Base-by-base conservation (phyloP, 2,113 vertebrate genomes). In the Phylloscopus trochilus region DNA sequence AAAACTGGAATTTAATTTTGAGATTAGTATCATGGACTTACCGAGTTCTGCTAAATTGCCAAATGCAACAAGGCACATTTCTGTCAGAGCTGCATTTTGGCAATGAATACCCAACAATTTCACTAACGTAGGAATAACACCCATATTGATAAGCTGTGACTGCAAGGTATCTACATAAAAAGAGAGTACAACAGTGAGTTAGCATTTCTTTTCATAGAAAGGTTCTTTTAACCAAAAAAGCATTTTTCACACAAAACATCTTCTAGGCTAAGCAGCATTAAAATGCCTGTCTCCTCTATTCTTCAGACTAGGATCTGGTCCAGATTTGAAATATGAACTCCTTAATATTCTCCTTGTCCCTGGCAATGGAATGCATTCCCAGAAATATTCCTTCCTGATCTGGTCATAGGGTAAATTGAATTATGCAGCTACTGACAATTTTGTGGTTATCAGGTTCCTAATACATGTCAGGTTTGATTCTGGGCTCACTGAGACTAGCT, bases 61-160 rank as follows among this genome's bases (percentile, higher is more conserved):
- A 92, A 99, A 99, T n/a, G 99, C 99, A 96, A 99, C 98, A 84
- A 99, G 99, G 97, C 99, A 99, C 99, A 99, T 99, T 97, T 99
- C 99, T 91, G 99, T 99, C 96, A 99, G 98, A 92, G 99, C 98
- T 35, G 98, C 97, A 97, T 99, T 99, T 90, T 99, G 98, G 86
- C 98, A 99, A 80, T 99, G 99, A 97, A 99, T 97, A 51, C 99
- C 99, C 70, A 99, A 97, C 90, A 99, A 98, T 97, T 98, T 99
- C 97, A 99, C 99, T 98, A 99, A 98, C 2, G 99, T 99, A 89
- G 99, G 99, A 91, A 99, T 99, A 89, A 99, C 99, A 68, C 99
- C 99, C 99, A 99, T 99, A 96, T 97, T 99, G 97, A 99, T 99
- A 95, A 99, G 98, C 97, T 99, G 99, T 92, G 99, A 99, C 97